A percentile compares a stretch with the other conserved stretches of the same genome.
phyloP scores from a whole-genome alignment of 64 coral and sea anemone species.

The Astreopora myriophthalma region DNA sequence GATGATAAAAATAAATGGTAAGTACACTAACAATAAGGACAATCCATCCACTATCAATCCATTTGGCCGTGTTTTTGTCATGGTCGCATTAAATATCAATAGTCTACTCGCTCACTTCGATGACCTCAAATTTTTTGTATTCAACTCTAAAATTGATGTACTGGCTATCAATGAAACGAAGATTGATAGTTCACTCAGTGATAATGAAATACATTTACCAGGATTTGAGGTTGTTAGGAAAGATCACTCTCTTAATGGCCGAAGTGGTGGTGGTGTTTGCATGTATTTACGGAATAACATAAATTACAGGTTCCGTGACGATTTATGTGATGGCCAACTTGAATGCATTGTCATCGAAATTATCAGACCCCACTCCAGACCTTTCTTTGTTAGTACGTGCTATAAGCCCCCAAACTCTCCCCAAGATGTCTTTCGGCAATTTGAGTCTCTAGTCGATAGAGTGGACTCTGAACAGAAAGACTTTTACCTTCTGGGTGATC shows the following conservation, averaged over 20 bases:
- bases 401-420: constrained; percentile 33
- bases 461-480: constrained; percentile 46
- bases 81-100: constrained; percentile 52
- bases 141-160: constrained; percentile 22
- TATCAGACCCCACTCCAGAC: constrained; percentile 10
- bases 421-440: background rate
- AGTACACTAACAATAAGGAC: background rate
- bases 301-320: background rate
- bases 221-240: constrained; percentile 31
- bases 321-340: background rate
- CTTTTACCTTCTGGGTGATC: constrained; percentile 40
- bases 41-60: background rate
- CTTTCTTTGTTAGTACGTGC: no score
- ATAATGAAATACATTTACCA: constrained; percentile 1
- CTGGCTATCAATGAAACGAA: constrained; percentile 28
- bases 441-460: constrained; percentile 29
- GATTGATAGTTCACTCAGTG: background rate
- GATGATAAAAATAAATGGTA: constrained; percentile 29
- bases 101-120: constrained; percentile 20
- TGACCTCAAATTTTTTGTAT: constrained; percentile 24
- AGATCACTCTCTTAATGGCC: background rate
- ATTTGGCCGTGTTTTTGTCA: constrained; percentile 19
- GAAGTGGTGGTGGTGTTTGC: constrained; percentile 45
- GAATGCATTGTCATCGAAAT: constrained; percentile 19
- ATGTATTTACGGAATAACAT: constrained; percentile 61